Percentiles rank a stretch among this genome's conserved stretches.
Conservation (phyloP, 1,140 invertebrate species). For the Procambarus clarkii region DNA sequence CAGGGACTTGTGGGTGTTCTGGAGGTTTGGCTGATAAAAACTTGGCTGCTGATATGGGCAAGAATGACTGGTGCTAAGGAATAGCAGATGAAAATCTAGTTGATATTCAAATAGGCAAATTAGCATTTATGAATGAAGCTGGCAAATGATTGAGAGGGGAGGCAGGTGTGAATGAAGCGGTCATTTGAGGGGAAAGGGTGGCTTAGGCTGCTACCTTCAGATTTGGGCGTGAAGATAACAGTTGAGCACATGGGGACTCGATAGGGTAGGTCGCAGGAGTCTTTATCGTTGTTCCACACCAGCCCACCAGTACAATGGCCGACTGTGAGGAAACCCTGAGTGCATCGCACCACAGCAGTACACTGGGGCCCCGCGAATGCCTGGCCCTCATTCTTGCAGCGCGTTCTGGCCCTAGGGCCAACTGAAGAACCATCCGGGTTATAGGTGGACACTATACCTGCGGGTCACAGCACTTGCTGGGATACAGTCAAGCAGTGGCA, state of each 20-base stretch:
- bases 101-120: background rate
- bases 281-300: constrained; percentile 33
- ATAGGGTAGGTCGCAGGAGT: constrained; percentile 24
- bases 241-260: constrained; percentile 33
- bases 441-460: constrained; percentile 35
- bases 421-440: background rate
- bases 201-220: constrained; percentile 28
- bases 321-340: background rate
- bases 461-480: constrained; percentile 40
- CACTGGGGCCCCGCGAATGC: constrained; percentile 36
- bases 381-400: constrained; percentile 31
- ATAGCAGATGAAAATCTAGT: background rate
- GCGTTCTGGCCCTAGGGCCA: background rate
- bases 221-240: constrained; percentile 38
- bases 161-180: too few species aligned
- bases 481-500: background rate
- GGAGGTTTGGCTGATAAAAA: background rate
- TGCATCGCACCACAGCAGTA: constrained; percentile 30
- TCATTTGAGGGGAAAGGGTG: background rate
- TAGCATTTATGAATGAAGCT: background rate
- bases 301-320: constrained; percentile 50
- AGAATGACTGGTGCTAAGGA: background rate
- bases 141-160: background rate
- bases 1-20: background rate
- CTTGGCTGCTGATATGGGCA: background rate